Conservation (phyloP, 2,888 invertebrate genomes). For the Pediacus dermestoides region DNA sequence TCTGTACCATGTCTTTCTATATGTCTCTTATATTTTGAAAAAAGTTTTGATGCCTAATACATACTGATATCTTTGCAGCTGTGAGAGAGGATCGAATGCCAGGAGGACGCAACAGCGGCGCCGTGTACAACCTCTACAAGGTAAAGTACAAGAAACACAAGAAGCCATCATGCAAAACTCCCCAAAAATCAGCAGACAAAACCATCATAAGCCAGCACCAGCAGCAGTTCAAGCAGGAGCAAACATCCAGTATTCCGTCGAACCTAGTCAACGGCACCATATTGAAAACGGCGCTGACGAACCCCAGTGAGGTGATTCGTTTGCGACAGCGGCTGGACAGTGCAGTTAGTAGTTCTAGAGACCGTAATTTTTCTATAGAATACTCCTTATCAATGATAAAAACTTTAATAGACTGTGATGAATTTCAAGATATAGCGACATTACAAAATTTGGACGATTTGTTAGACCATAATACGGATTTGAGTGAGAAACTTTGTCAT, state of each 20-base stretch:
- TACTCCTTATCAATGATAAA: conserved; percentile 85
- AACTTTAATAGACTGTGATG: conserved; percentile 92
- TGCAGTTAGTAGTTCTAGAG: conserved; percentile 82
- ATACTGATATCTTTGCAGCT: conserved; percentile 65
- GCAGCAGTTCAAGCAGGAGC: conserved; percentile 44
- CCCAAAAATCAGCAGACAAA: conserved; percentile 39
- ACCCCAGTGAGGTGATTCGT: conserved; percentile 89
- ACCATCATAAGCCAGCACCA: conserved; percentile 41
- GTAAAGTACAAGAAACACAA: conserved; percentile 98
- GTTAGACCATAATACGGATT: conserved; percentile 85
- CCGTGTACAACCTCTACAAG: conserved; percentile 98
- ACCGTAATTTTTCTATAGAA: conserved; percentile 75
- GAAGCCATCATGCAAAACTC: conserved; percentile 60
- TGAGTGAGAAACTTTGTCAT: conserved; percentile 88
- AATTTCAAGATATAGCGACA: conserved; percentile 94
- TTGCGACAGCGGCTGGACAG: conserved; percentile 84
- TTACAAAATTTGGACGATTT: conserved; percentile 86
- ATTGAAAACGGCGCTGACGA: conserved; percentile 89
- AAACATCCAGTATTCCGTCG: conserved; percentile 56
- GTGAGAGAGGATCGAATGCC: conserved; percentile 99
- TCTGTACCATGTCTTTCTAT: neutral
- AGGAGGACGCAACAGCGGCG: conserved; percentile 97
- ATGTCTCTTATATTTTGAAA: neutral
- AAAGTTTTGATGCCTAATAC: conserved; percentile 6
- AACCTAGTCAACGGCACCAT: conserved; percentile 89